These are phyloP conservation scores for Syngnathus floridae DNA, from an alignment of 2,113 vertebrate genomes.

Conservation along the genomic window DNA sequence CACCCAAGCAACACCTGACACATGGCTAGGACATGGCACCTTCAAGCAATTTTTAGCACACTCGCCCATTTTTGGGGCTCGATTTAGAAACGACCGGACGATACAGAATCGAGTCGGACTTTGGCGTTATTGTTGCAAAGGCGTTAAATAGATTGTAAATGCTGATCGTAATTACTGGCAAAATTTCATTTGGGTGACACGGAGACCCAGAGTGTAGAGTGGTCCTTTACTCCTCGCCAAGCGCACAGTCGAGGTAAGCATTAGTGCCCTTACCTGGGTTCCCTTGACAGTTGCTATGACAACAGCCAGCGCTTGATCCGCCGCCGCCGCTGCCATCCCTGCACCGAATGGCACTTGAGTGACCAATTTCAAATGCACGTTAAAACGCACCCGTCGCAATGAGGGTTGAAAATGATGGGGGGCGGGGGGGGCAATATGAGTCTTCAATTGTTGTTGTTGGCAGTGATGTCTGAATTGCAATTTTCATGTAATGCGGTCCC, in stretches of 20 bases:
- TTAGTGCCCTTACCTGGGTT: slow-evolving; percentile 63
- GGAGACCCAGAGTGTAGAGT: slow-evolving; percentile 44
- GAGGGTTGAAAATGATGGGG: slow-evolving; percentile 32
- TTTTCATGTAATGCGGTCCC: not conserved
- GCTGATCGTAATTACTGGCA: no score
- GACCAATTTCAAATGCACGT: slow-evolving; percentile 63
- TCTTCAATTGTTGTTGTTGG: not conserved
- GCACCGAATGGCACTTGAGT: slow-evolving; percentile 67
- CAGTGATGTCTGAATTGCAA: not conserved
- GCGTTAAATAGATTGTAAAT: no score
- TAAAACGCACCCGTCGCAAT: slow-evolving; percentile 44
- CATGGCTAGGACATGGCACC: not conserved
- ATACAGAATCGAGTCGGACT: no score
- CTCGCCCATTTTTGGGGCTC: not conserved
- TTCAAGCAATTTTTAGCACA: not conserved
- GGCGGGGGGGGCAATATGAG: not conserved
- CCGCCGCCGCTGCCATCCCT: slow-evolving; percentile 64
- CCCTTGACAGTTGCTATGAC: slow-evolving; percentile 68
- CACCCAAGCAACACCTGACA: slow-evolving; percentile 39
- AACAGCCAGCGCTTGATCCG: slow-evolving; percentile 68
- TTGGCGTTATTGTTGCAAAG: no score
- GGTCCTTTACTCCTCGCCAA: slow-evolving; percentile 59
- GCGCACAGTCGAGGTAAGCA: slow-evolving; percentile 68
- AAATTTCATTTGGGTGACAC: slow-evolving; percentile 18
- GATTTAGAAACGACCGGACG: no score